Evolutionary conservation across 2,888 invertebrate genomes (phyloP).

Genomic region (Idaea straminata): DNA sequence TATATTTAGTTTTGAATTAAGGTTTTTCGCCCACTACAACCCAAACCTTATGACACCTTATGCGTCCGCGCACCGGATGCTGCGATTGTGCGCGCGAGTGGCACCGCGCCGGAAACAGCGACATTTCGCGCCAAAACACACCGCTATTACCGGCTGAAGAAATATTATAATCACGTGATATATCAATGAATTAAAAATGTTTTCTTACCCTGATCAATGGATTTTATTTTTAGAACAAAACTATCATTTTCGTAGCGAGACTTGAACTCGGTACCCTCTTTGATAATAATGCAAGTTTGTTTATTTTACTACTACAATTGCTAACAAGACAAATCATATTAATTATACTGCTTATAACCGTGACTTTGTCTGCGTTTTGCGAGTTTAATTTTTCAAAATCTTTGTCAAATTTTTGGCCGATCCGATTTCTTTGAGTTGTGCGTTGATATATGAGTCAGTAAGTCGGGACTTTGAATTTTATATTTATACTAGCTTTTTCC

Average conservation of each 20-base stretch:
- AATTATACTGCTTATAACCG: too few species aligned
- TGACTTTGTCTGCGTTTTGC: too few species aligned
- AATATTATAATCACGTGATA: conserved; percentile 47
- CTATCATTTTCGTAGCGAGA: not conserved
- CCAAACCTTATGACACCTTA: conserved; percentile 21
- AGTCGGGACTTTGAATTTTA: too few species aligned
- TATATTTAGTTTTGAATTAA: not conserved
- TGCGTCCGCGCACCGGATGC: conserved; percentile 46
- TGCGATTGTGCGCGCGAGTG: conserved; percentile 49
- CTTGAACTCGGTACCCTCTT: not conserved
- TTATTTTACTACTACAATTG: too few species aligned
- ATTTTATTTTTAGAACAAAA: conserved; percentile 2
- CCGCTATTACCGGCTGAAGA: conserved; percentile 48
- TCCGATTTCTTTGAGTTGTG: too few species aligned
- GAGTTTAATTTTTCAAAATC: too few species aligned
- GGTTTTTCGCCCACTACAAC: not conserved
- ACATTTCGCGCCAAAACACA: conserved; percentile 53
- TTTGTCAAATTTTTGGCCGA: too few species aligned
- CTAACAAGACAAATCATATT: too few species aligned
- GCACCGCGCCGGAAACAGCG: conserved; percentile 42
- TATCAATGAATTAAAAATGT: conserved; percentile 14
- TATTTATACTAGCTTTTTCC: too few species aligned
- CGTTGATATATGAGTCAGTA: too few species aligned
- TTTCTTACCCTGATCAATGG: not conserved
- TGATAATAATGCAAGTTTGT: too few species aligned